A percentile compares a stretch with the other conserved stretches of the same genome.
These are phyloP conservation scores for Anthonomus grandis DNA, from an alignment of 1,140 invertebrate species.

Conservation along the genomic window DNA sequence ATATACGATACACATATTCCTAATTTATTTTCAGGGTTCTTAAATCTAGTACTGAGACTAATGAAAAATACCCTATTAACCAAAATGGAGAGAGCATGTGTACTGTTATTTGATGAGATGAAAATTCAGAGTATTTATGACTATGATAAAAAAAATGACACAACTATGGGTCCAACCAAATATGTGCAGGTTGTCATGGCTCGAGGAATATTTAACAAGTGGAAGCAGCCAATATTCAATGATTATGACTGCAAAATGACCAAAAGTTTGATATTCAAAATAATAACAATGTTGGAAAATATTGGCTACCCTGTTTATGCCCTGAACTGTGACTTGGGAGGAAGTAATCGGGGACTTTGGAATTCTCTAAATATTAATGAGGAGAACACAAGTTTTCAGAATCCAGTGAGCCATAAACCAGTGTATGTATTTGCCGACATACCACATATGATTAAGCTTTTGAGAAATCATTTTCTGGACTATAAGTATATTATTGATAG, in stretches of 20 bases:
- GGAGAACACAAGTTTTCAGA: conserved; percentile 22
- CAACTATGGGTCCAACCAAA: conserved; percentile 1
- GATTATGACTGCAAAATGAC: conserved; percentile 26
- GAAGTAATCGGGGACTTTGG: conserved; percentile 21
- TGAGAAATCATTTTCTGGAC: conserved; percentile 24
- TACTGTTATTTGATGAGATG: conserved; percentile 26
- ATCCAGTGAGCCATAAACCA: conserved; percentile 13
- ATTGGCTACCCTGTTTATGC: conserved; percentile 17
- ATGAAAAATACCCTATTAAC: conserved; percentile 16
- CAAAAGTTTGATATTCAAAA: conserved; percentile 16
- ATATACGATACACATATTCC: no score
- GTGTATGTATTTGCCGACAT: conserved; percentile 21
- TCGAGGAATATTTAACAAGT: conserved; percentile 12
- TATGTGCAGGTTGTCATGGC: conserved; percentile 18
- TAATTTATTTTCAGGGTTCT: conserved; percentile 19
- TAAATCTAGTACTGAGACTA: conserved; percentile 15
- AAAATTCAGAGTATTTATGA: conserved; percentile 15
- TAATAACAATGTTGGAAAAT: conserved; percentile 21
- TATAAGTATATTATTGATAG: conserved; percentile 16
- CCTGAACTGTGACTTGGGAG: conserved; percentile 15
- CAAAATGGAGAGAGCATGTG: conserved; percentile 20
- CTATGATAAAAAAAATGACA: conserved; percentile 14
- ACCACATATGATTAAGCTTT: conserved; percentile 21
- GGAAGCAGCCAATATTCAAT: conserved; percentile 22
- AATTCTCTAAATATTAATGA: conserved; percentile 19